Base-by-base conservation (phyloP, 2,113 vertebrate genomes). In the Nesospiza acunhae region DNA sequence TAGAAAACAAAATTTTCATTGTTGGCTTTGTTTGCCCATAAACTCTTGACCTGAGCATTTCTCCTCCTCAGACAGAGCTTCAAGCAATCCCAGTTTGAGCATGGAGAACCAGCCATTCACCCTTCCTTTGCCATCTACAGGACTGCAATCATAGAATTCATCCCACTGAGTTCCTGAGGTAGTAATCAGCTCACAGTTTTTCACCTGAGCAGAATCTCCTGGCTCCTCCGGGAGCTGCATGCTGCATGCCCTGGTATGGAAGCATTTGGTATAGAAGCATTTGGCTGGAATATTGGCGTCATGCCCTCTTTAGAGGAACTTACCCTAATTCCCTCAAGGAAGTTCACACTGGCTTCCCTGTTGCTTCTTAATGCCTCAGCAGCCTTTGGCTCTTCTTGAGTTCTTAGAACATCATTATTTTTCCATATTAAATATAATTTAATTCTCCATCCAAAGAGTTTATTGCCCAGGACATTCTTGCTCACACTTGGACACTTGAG, bases 91-190 rank as follows among this genome's bases (percentile, higher is more conserved):
- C 17, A 23, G 28, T 66, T 39, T 76, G n/a, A 52, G 12, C 23
- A 37, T 0, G 3, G 20, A 76, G 4, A 15, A 5, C 39, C 23
- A 41, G 20, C 47, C 2, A 1, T 6, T 16, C 6, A 33, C 12
- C n/a, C 64, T 28, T 56, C 11, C 39, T 69, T 37, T 47, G 8
- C 31, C 3, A 3, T 30, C 21, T 49, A 17, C 76, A 72, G 35
- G 24, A 72, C 21, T 73, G 21, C 24, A 50, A 4, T n/a, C 14
- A 10, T 11, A 41, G 0, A 3, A 22, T 31, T 77, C 13, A 12
- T 22, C 9, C 7, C 15, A 44, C 12, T n/a, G 35, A 46, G 13
- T 50, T 78, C 59, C 82, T 41, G 28, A 31, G 15, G 35, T 15
- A 72, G 14, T 39, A 60, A 66, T 60, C 35, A 60, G 21, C 5